Percentiles rank a stretch among this genome's conserved stretches.
Evolutionary conservation across 1,140 invertebrate genomes (phyloP).

Genomic region (Lordiphosa stackelbergi): DNA sequence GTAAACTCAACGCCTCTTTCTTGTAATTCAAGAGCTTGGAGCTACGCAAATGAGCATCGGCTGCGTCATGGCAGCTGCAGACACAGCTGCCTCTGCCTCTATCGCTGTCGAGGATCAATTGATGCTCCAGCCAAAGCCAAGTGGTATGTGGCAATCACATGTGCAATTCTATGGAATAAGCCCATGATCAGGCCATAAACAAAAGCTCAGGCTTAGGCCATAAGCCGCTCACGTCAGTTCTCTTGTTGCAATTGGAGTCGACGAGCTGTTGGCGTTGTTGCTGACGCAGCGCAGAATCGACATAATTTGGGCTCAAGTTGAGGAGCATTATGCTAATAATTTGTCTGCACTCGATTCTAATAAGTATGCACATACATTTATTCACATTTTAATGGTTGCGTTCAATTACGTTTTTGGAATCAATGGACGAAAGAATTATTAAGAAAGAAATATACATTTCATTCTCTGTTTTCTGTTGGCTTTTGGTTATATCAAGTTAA

Average conservation of each 20-base stretch:
- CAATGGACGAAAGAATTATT: slow-evolving; percentile 65
- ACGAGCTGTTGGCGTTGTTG: slow-evolving; percentile 31
- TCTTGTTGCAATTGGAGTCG: slow-evolving; percentile 42
- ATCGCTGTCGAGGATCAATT: slow-evolving; percentile 39
- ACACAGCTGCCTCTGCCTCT: slow-evolving; percentile 25
- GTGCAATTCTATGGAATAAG: slow-evolving; percentile 46
- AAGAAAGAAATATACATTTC: slow-evolving; percentile 48
- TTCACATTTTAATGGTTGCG: slow-evolving; percentile 26
- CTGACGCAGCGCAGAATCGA: slow-evolving; percentile 50
- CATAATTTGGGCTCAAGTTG: slow-evolving; percentile 42
- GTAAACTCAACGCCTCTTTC: slow-evolving; percentile 28
- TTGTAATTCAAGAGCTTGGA: slow-evolving; percentile 13
- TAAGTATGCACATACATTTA: slow-evolving; percentile 15
- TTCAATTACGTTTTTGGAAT: slow-evolving; percentile 72
- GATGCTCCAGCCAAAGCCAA: slow-evolving; percentile 32
- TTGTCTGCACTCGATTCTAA: slow-evolving; percentile 45
- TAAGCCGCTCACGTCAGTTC: slow-evolving; percentile 35
- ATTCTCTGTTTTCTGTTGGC: slow-evolving; percentile 20
- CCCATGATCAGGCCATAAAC: slow-evolving; percentile 30
- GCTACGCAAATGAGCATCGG: slow-evolving; percentile 27
- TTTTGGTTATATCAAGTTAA: slow-evolving; percentile 11
- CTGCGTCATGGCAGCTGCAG: slow-evolving; percentile 44
- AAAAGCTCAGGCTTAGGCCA: slow-evolving; percentile 46
- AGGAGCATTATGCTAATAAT: slow-evolving; percentile 32
- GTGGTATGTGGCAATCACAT: slow-evolving; percentile 40